Percentiles rank a stretch among this genome's conserved stretches.
Conservation (phyloP, 2,888 invertebrate genomes). For the Uloborus plumipes region DNA sequence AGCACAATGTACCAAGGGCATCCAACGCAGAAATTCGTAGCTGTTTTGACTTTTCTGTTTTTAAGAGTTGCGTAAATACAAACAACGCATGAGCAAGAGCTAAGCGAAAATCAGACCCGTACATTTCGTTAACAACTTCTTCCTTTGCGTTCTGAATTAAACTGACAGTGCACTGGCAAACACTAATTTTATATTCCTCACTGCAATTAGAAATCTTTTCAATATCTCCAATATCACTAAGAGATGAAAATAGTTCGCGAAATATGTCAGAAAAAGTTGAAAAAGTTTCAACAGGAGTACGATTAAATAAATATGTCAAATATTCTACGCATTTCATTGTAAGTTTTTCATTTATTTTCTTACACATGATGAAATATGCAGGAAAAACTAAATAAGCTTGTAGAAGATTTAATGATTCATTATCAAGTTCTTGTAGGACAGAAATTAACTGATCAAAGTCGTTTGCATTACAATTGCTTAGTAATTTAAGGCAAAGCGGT, state of each 20-base stretch:
- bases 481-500: conserved; percentile 20
- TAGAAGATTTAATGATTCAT: background rate
- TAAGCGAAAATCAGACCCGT: conserved; percentile 20
- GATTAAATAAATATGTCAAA: conserved; percentile 29
- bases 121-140: conserved; percentile 27
- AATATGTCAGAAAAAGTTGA: conserved; percentile 10
- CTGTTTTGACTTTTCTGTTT: conserved; percentile 34
- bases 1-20: conserved; percentile 24
- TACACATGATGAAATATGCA: background rate
- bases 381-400: conserved; percentile 40
- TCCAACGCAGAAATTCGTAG: conserved; percentile 21
- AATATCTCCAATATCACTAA: background rate
- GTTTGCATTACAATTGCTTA: conserved; percentile 1
- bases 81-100: conserved; percentile 30
- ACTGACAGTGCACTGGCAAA: conserved; percentile 5
- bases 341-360: conserved; percentile 9
- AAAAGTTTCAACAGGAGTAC: background rate
- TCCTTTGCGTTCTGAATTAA: conserved; percentile 16
- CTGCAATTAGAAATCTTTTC: conserved; percentile 3
- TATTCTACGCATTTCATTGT: conserved; percentile 20
- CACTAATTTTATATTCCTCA: conserved; percentile 39
- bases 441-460: conserved; percentile 18
- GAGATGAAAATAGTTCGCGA: background rate
- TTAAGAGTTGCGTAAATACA: conserved; percentile 6
- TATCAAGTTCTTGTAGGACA: conserved; percentile 11